Percentiles rank a stretch among this genome's conserved stretches.
Conservation (phyloP, 2,888 invertebrate genomes). For the Crossocerus cetratus region DNA sequence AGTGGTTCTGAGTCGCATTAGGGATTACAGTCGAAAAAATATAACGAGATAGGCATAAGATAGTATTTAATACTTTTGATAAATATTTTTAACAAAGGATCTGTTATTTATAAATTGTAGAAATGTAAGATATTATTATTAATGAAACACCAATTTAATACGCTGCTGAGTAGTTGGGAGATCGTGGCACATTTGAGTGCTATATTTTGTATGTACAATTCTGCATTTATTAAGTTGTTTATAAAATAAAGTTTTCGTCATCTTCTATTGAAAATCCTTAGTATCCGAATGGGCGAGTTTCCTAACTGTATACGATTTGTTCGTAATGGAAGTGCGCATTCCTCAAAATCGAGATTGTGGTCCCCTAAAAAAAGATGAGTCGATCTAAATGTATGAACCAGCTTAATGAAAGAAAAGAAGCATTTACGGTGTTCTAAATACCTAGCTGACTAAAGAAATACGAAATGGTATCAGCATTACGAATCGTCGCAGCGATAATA, state of each 20-base stretch:
- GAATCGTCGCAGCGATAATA: slow-evolving; percentile 81
- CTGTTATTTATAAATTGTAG: slow-evolving; percentile 44
- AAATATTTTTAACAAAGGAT: slow-evolving; percentile 41
- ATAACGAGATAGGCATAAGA: slow-evolving; percentile 16
- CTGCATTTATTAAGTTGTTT: not conserved
- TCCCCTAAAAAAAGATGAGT: slow-evolving; percentile 50
- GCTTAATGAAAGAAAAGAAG: slow-evolving; percentile 11
- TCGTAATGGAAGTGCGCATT: slow-evolving; percentile 54
- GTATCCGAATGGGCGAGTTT: slow-evolving; percentile 65
- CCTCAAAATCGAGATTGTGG: slow-evolving; percentile 60
- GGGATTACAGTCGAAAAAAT: slow-evolving; percentile 10
- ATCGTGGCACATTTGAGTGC: not conserved
- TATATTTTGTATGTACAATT: not conserved
- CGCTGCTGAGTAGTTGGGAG: not conserved
- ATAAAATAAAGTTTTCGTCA: slow-evolving; percentile 27
- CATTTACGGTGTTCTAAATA: slow-evolving; percentile 61
- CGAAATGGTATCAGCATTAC: slow-evolving; percentile 82
- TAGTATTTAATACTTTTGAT: slow-evolving; percentile 45
- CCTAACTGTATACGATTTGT: slow-evolving; percentile 57
- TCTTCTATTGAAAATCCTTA: slow-evolving; percentile 61
- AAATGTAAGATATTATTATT: slow-evolving; percentile 34
- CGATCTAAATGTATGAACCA: not conserved
- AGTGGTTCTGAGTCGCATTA: slow-evolving; percentile 75
- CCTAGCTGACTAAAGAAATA: slow-evolving; percentile 80
- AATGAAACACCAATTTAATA: slow-evolving; percentile 28